Percentiles rank a stretch among this genome's conserved stretches.
phyloP scores from a whole-genome alignment of 2,888 invertebrate genomes.

The Biston betularia region DNA sequence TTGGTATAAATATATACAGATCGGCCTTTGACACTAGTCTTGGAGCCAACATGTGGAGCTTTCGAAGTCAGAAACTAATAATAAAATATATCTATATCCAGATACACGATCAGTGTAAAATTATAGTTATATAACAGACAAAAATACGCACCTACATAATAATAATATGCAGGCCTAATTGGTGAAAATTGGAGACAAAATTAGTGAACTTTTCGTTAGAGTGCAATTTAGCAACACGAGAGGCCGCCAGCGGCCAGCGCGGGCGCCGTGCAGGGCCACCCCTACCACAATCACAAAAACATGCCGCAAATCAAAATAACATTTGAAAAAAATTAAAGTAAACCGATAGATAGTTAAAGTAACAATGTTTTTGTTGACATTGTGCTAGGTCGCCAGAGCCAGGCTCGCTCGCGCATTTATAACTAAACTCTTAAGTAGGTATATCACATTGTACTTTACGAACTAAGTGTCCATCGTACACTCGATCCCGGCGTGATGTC shows the following conservation, averaged over 20 bases:
- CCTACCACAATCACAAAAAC: too few relatives aligned
- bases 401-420: slow-evolving; percentile 38
- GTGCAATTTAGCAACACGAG: not conserved
- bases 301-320: too few relatives aligned
- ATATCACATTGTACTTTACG: slow-evolving; percentile 63
- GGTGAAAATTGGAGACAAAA: not conserved
- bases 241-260: not conserved
- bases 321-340: too few relatives aligned
- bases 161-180: not conserved
- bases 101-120: not conserved
- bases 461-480: slow-evolving; percentile 40
- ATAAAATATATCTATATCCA: not conserved
- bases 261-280: not conserved
- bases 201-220: not conserved
- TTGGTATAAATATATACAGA: too few relatives aligned
- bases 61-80: not conserved
- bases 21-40: too few relatives aligned
- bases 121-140: not conserved
- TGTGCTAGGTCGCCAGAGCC: not conserved
- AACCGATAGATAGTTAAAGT: too few relatives aligned
- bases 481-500: slow-evolving; percentile 41
- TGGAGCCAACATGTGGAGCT: too few relatives aligned
- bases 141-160: not conserved
- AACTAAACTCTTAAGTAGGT: slow-evolving; percentile 54
- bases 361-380: too few relatives aligned